These are phyloP conservation scores for Percina caprodes DNA, from an alignment of 2,113 vertebrate species.

Conservation along the genomic window DNA sequence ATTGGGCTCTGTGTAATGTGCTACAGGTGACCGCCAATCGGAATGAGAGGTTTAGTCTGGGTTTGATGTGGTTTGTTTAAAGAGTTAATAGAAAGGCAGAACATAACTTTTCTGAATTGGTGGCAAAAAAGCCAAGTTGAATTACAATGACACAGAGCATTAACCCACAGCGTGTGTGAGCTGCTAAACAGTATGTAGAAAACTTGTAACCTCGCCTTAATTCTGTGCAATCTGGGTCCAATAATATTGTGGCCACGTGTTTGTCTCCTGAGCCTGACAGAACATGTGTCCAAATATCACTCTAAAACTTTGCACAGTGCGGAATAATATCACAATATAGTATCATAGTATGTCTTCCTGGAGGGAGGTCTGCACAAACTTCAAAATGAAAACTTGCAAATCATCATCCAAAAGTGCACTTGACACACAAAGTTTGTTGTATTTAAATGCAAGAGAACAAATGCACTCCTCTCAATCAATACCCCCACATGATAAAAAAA, in stretches of 20 bases:
- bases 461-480: constrained; percentile 85
- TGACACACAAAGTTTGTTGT: constrained; percentile 89
- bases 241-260: constrained; percentile 56
- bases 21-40: constrained; percentile 70
- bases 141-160: constrained; percentile 45
- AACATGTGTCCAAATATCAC: constrained; percentile 48
- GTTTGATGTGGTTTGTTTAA: constrained; percentile 62
- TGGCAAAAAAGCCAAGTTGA: constrained; percentile 38
- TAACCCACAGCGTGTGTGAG: constrained; percentile 22
- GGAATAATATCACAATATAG: constrained; percentile 41
- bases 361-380: constrained; percentile 83
- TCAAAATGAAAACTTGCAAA: constrained; percentile 89
- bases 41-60: constrained; percentile 45
- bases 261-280: constrained; percentile 37
- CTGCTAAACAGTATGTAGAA: constrained; percentile 15
- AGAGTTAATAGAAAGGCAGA: constrained; percentile 58
- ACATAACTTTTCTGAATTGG: constrained; percentile 32
- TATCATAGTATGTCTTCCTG: constrained; percentile 81
- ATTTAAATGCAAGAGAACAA: constrained; percentile 86
- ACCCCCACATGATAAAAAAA: constrained; percentile 63
- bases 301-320: constrained; percentile 40
- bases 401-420: constrained; percentile 88
- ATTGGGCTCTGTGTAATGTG: constrained; percentile 40
- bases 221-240: constrained; percentile 49
- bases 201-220: constrained; percentile 27